Base-by-base conservation (phyloP, 1,140 invertebrate species). In the Calliopsis andreniformis region DNA sequence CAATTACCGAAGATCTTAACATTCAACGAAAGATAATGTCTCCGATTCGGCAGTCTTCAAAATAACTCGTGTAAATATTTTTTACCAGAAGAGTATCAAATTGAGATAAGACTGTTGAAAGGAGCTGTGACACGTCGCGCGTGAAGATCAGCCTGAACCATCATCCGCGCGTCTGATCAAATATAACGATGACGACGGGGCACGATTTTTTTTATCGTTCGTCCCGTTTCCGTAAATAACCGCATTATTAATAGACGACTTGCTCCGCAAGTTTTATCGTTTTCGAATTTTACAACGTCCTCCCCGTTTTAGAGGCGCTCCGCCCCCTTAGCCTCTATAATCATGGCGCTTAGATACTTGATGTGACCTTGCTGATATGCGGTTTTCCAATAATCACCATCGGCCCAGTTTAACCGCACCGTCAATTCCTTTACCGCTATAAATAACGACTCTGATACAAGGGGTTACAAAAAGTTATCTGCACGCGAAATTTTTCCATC, bases 341-440 rank as follows among this genome's bases (percentile, higher is more conserved):
- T 75, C 43, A 67, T 67, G 51, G 18, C 55, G 51, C 62, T 39
- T 67, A 47, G 42, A 67, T 82, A 53, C 58, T 73, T 70, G 79
- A 66, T 69, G 53, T 79, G 86, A 86, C 84, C 84, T 88, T 85
- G 87, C 66, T 76, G 76, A 80, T 88, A 82, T 87, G 88, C 86
- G 84, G 80, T 91, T 90, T 91, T 91, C 91, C 89, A 89, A 91
- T 91, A 91, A 87, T 79, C 85, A 87, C 77, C 81, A 80, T 89
- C 87, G 87, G 87, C 89, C 80, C 79, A 83, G 87, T 89, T 89
- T 88, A 87, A 83, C 85, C 87, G 87, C 85, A 87, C 81, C 88
- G 62, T 75, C 84, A 83, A 91, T 85, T 87, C 87, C 85, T 90
- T 90, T 87, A 89, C 85, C 86, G 85, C 87, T 91, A 91, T 91